Evolutionary conservation across 2,113 vertebrate genomes (phyloP), one percentile per base, ranked within the genome.

Genomic region (Apteryx mantelli): DNA sequence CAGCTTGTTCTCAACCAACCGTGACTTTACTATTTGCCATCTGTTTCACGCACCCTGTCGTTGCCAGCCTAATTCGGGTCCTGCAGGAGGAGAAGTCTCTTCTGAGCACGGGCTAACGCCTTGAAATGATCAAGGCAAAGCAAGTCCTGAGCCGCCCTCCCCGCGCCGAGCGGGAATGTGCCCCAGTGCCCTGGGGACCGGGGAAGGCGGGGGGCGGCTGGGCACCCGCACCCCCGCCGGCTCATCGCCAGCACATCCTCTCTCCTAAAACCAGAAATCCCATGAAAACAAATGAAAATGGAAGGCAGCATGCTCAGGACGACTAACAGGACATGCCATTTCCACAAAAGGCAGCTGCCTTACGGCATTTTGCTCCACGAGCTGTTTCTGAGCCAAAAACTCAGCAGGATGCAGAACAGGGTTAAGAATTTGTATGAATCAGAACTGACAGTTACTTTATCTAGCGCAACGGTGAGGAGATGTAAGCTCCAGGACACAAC

Each of bases 401-500:
- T 11, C 90, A 91, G 92, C 85, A 9, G 87, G 93, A 80, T 46
- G 80, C 82, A 77, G 75, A 96, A 91, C 44, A 56, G 93, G 95
- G 92, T 81, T 88, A 91, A 2, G 16, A 82, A 61, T 53, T 70
- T 52, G 82, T 26, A 93, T 77, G 92, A 96, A 95, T 93, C 78
- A 18, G 88, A 95, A 88, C 90, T 94, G 95, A 95, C 94, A 95
- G 95, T 56, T 90, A 69, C 95, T 96, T 96, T 91, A 82, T 91
- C 93, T 74, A 88, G 88, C 93, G 91, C 88, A 89, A 91, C 56
- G 65, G 82, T 40, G 10, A 61, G 70, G 95, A 85, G 86, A 92
- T 81, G 80, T 50, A 14, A 95, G 91, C 94, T 82, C 89, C 89
- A 69, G 93, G 95, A 91, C 84, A 82, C 15, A 6, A 93, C 48